Base-by-base conservation (phyloP, 2,888 invertebrate species). In the Drosophila falleni region DNA sequence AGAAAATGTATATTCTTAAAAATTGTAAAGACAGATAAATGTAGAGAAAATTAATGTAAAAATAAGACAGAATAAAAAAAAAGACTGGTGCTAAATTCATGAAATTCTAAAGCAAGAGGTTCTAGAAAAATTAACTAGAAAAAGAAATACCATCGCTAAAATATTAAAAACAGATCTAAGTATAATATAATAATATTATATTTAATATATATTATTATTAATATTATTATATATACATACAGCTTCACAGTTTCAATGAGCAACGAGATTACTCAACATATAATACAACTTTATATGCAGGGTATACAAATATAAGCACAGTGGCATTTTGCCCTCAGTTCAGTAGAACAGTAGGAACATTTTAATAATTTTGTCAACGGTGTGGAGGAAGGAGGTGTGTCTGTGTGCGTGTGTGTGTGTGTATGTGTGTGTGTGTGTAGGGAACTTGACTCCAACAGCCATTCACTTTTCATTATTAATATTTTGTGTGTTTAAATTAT, bases 391-490 rank as follows among this genome's bases (percentile, higher is more conserved):
- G 62, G 55, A 39, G 64, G 65, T 61, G 61, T 63, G 65, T 47
- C 44, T 46, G 35, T 67, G 23, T 39, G 50, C 71, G 56, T 54
- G 50, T 54, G 15, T 54, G 23, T 50, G 47, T 41, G 37, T 35
- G 56, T 68, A 54, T 65, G 66, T 56, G 39, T 59, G 31, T 58
- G 35, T 49, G 56, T 60, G 49, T 44, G 13, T 60, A 61, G 70
- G 72, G 39, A 72, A 74, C 64, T 55, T 66, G 69, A 75, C 80
- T 68, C 71, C 69, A 63, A 63, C 74, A 64, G 72, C 82, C 88
- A 85, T 85, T 89, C 90, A 90, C 90, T 90, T 89, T 89, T 90
- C 87, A 89, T 89, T 89, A 90, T 90, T 84, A 89, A 87, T 90
- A 87, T 87, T 85, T 82, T 47, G 79, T 74, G 69, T 78, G 78